These are phyloP conservation scores for Crenuchus spilurus DNA, from an alignment of 2,797 vertebrate genomes.

Conservation along the genomic window DNA sequence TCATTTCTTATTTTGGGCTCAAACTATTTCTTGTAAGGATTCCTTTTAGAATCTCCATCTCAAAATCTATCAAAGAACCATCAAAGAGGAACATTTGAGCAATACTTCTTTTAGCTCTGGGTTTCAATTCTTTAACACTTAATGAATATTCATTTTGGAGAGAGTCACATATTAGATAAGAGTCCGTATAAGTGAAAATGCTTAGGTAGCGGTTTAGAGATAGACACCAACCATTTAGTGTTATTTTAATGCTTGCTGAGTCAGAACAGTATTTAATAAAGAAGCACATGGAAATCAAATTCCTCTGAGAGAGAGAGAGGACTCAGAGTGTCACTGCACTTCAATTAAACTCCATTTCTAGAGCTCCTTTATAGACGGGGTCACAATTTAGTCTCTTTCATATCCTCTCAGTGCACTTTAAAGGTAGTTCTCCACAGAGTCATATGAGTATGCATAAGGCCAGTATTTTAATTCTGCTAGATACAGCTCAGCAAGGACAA, in stretches of 20 bases:
- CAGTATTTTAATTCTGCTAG: neutral
- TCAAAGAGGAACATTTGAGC: too few species aligned
- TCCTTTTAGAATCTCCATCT: too few species aligned
- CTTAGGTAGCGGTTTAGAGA: neutral
- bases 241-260: neutral
- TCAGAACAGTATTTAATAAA: slow-evolving; percentile 15
- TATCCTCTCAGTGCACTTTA: neutral
- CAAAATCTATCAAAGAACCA: too few species aligned
- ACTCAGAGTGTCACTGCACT: neutral
- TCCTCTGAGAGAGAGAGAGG: neutral
- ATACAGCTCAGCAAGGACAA: neutral
- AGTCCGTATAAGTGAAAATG: slow-evolving; percentile 8
- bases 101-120: too few species aligned
- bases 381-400: neutral
- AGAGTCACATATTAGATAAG: neutral
- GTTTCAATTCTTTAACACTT: too few species aligned
- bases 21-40: too few species aligned
- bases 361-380: neutral
- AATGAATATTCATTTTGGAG: neutral
- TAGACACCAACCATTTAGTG: neutral
- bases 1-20: too few species aligned
- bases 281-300: neutral
- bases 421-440: neutral
- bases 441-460: neutral
- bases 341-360: slow-evolving; percentile 11